A percentile compares a stretch with the other conserved stretches of the same genome.
These are phyloP conservation scores for Oncorhynchus nerka DNA, from an alignment of 2,113 vertebrate species.

Conservation along the genomic window DNA sequence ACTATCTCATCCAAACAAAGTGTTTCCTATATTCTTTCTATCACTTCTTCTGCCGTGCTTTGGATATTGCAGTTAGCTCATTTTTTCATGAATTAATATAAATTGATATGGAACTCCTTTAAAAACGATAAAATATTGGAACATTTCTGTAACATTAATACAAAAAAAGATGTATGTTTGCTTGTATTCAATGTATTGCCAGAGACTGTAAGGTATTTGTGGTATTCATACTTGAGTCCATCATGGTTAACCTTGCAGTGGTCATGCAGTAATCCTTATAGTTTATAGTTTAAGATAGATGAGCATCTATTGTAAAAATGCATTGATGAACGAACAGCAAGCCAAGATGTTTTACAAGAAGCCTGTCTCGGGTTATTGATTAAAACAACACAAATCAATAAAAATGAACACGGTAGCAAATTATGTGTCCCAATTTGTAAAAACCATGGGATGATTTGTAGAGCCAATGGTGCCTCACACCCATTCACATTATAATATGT, in stretches of 20 bases:
- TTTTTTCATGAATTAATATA: background rate
- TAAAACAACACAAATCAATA: conserved; percentile 21
- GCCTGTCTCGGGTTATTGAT: conserved; percentile 5
- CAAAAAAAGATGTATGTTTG: conserved; percentile 23
- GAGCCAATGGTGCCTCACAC: too few species aligned
- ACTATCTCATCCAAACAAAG: background rate
- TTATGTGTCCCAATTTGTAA: background rate
- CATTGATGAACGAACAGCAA: conserved; percentile 12
- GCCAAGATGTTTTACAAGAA: conserved; percentile 12
- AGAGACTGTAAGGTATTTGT: conserved; percentile 5
- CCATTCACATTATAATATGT: too few species aligned
- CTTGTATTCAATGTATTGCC: conserved; percentile 26
- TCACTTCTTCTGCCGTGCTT: background rate
- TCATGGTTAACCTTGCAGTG: conserved; percentile 10
- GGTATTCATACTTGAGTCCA: conserved; percentile 22
- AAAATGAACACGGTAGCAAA: conserved; percentile 27
- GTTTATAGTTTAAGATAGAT: conserved; percentile 24
- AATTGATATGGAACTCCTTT: background rate
- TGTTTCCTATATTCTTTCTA: background rate
- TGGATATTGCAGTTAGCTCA: background rate
- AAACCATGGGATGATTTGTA: background rate
- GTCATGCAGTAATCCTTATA: background rate
- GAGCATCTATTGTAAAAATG: conserved; percentile 11
- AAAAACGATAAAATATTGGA: conserved; percentile 7
- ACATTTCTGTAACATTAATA: conserved; percentile 26